A percentile compares a stretch with the other conserved stretches of the same genome.
Evolutionary conservation across 2,888 invertebrate genomes (phyloP).

Genomic region (Parapristionchus giblindavisi): DNA sequence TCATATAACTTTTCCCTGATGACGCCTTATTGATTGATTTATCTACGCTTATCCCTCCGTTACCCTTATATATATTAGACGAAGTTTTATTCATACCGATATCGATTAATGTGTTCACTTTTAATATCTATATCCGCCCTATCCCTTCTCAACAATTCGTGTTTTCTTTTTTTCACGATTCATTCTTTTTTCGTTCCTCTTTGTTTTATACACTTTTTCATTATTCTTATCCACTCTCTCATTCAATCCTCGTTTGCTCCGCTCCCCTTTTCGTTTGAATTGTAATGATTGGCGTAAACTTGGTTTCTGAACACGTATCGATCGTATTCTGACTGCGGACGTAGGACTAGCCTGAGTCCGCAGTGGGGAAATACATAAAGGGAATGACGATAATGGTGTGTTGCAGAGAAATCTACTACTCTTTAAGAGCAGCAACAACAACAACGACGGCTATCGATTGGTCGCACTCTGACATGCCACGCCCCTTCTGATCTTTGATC

Average conservation of each 20-base stretch:
- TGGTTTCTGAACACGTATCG: background rate
- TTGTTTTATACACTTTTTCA: background rate
- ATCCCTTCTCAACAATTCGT: background rate
- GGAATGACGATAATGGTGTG: conserved; percentile 7
- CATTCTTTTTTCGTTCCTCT: background rate
- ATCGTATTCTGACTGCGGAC: conserved; percentile 24
- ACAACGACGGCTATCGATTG: background rate
- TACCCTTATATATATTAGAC: too few species aligned
- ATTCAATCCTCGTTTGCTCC: background rate
- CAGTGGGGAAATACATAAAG: conserved; percentile 1
- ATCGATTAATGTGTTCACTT: too few species aligned
- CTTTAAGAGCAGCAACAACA: background rate
- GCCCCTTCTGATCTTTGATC: background rate
- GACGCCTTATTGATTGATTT: too few species aligned
- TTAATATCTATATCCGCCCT: too few species aligned
- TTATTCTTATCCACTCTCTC: background rate
- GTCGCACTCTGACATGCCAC: background rate
- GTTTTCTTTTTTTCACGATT: too few species aligned
- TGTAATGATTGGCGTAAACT: conserved; percentile 30
- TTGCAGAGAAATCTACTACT: too few species aligned
- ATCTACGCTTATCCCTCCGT: too few species aligned
- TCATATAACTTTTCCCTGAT: too few species aligned
- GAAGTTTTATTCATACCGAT: too few species aligned
- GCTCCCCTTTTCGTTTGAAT: background rate
- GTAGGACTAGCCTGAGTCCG: conserved; percentile 34